Base-by-base conservation (phyloP, 2,888 invertebrate species). In the Temnothorax rugatulus region DNA sequence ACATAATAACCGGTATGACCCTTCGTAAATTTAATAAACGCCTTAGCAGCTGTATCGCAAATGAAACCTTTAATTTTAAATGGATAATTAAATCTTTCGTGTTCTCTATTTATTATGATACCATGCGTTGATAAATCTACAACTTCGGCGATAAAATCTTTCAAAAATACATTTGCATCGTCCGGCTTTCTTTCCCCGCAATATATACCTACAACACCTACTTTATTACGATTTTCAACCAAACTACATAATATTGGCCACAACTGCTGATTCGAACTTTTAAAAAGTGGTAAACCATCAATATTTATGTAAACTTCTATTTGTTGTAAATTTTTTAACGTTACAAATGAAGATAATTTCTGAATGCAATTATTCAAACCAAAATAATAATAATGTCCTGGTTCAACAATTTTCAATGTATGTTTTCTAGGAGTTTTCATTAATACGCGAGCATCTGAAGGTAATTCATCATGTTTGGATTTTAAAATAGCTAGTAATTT, bases 361-460 rank as follows among this genome's bases (percentile, higher is more conserved):
- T n/a, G 5, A n/a, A 52, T 52, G 0, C 52, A 52, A 52, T n/a
- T 52, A 52, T 52, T 52, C 8, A 52, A 9, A 2, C 52, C 52
- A n/a, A 52, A 52, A 52, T 52, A n/a, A 8, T 52, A 52, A 9
- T 52, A 52, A 52, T 52, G 52, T n/a, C 52, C n/a, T n/a, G 52
- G 52, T 52, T 52, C 8, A 52, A 52, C 52, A 52, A 52, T 52
- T n/a, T 52, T 44, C 44, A 44, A 61, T 29, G 34, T 29, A 9
- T 52, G 13, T 52, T 52, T 71, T 71, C 71, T 50, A 50, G 50
- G n/a, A 52, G 52, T 52, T 71, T 71, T 71, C 34, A 71, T 2
- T 54, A 71, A 71, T 54, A 52, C 71, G 34, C 71, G 52, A 71
- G 52, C 71, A 71, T 71, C 71, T 13, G n/a, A 71, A 71, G 52